A percentile compares a stretch with the other conserved stretches of the same genome.
Conservation (phyloP, 2,888 invertebrate genomes). For the Limenitis camilla region DNA sequence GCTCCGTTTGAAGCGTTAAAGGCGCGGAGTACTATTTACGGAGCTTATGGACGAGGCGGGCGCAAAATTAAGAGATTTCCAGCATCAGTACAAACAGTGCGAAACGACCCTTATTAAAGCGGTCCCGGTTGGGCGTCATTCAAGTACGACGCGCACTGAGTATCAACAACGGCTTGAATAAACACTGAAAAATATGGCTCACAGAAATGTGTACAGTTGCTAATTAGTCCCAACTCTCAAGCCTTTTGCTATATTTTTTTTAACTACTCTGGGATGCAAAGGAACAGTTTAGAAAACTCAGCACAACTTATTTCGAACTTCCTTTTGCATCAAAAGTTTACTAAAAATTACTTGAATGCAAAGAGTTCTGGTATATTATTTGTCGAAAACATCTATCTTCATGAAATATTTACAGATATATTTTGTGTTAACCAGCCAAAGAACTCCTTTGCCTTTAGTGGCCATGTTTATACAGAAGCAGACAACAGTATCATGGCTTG, state of each 20-base stretch:
- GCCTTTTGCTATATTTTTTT: constrained; percentile 13
- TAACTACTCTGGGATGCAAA: constrained; percentile 6
- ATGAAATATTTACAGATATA: no score
- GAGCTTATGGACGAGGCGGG: constrained; percentile 42
- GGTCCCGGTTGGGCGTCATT: constrained; percentile 23
- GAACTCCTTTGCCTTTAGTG: no score
- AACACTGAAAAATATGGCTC: constrained; percentile 17
- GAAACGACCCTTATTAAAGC: constrained; percentile 59
- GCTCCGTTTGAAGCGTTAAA: constrained; percentile 29
- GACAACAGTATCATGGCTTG: no score
- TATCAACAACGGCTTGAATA: constrained; percentile 19
- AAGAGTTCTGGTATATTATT: no score
- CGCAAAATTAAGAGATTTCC: constrained; percentile 66
- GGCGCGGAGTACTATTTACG: constrained; percentile 44
- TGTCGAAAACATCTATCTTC: no score
- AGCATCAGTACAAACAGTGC: constrained; percentile 50
- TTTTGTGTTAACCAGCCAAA: no score
- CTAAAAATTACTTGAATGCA: neutral
- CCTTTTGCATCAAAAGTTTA: no score
- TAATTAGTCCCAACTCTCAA: constrained; percentile 17
- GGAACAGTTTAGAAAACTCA: constrained; percentile 5
- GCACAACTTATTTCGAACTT: constrained; percentile 6
- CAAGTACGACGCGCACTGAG: constrained; percentile 16
- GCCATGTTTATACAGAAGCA: no score
- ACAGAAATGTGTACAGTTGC: constrained; percentile 17